These are phyloP conservation scores for Cartodere bifasciata DNA, from an alignment of 2,888 invertebrate species.

Conservation along the genomic window DNA sequence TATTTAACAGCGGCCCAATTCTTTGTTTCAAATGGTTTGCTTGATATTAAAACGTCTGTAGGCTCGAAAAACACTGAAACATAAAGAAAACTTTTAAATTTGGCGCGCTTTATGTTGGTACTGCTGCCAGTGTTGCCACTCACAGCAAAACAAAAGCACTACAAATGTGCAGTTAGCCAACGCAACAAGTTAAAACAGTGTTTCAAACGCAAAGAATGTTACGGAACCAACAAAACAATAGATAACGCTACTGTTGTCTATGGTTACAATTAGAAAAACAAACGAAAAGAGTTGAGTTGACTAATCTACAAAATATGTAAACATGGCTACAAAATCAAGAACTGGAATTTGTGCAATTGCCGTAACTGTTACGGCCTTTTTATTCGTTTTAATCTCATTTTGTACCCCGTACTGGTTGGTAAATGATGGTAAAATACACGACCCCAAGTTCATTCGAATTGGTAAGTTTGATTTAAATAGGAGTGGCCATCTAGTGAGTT, in stretches of 20 bases:
- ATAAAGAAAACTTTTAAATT: too few relatives aligned
- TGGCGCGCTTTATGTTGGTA: too few relatives aligned
- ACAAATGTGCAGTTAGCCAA: too few relatives aligned
- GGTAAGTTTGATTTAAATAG: conserved; percentile 45
- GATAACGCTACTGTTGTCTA: neutral
- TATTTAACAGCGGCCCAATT: conserved; percentile 41
- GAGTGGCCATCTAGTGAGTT: too few relatives aligned
- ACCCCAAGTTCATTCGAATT: conserved; percentile 69
- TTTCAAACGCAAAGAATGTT: neutral
- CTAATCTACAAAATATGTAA: too few relatives aligned
- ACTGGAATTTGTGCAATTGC: conserved; percentile 52
- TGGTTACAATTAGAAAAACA: neutral
- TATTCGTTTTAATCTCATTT: conserved; percentile 69
- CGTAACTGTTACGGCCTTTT: conserved; percentile 50
- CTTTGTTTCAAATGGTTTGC: conserved; percentile 47
- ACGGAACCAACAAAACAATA: neutral
- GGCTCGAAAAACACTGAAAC: conserved; percentile 82
- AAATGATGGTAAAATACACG: conserved; percentile 60
- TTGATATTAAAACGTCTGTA: conserved; percentile 66
- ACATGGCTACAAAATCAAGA: conserved; percentile 49
- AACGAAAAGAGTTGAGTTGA: too few relatives aligned
- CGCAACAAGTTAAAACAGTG: conserved; percentile 8
- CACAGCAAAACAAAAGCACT: too few relatives aligned
- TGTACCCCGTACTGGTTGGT: conserved; percentile 82
- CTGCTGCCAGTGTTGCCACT: too few relatives aligned